Percentiles rank a stretch among this genome's conserved stretches.
Evolutionary conservation across 2,888 invertebrate species (phyloP).

Genomic region (Blastobasis adustella): DNA sequence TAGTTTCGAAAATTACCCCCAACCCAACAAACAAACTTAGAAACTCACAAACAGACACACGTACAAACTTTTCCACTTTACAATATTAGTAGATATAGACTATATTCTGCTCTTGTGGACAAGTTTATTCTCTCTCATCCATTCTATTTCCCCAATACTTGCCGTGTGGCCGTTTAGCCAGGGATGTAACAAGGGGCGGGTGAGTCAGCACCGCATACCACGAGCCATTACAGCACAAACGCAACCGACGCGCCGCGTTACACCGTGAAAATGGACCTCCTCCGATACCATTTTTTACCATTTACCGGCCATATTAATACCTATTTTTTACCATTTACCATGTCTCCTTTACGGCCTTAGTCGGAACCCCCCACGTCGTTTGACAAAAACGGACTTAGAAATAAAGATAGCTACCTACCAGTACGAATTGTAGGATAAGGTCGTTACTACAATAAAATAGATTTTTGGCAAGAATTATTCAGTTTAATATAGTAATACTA

Average conservation of each 20-base stretch:
- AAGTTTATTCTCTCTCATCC: too few relatives aligned
- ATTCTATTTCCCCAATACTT: too few relatives aligned
- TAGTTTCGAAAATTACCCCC: too few relatives aligned
- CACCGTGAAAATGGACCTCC: slow-evolving; percentile 69
- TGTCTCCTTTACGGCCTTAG: slow-evolving; percentile 26
- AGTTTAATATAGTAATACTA: slow-evolving; percentile 43
- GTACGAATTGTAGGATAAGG: not conserved
- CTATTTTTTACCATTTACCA: slow-evolving; percentile 23
- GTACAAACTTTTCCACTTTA: too few relatives aligned
- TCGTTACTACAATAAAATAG: slow-evolving; percentile 11
- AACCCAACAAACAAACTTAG: too few relatives aligned
- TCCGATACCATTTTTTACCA: slow-evolving; percentile 47
- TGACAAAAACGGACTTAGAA: slow-evolving; percentile 1
- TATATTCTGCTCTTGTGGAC: too few relatives aligned
- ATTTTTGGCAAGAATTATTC: slow-evolving; percentile 26
- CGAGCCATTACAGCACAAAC: slow-evolving; percentile 62
- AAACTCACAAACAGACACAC: too few relatives aligned
- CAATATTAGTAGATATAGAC: too few relatives aligned
- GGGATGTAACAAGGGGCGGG: slow-evolving; percentile 15
- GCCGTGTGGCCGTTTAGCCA: too few relatives aligned
- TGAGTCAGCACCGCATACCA: slow-evolving; percentile 68
- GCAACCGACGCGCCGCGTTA: slow-evolving; percentile 51
- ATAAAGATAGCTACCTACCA: not conserved
- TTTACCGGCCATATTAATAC: too few relatives aligned
- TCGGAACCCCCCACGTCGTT: slow-evolving; percentile 52